Evolutionary conservation across 2,888 invertebrate species (phyloP).

Genomic region (Philhelius pedissequus): DNA sequence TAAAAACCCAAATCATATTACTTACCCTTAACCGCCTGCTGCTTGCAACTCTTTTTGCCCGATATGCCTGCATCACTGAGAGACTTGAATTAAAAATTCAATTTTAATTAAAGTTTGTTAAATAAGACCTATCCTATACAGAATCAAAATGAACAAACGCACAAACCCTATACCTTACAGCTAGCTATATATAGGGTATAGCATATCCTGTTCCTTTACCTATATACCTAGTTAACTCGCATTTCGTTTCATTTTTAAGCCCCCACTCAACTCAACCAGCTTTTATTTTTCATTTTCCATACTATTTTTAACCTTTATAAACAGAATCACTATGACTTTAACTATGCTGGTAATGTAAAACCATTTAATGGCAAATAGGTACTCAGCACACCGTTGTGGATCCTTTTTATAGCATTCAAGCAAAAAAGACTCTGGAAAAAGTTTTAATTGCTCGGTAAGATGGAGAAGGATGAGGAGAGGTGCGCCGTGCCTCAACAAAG

Average conservation of each 20-base stretch:
- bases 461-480: not conserved
- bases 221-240: slow-evolving; percentile 14
- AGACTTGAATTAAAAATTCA: slow-evolving; percentile 66
- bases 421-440: slow-evolving; percentile 54
- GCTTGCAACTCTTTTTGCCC: slow-evolving; percentile 18
- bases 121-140: slow-evolving; percentile 48
- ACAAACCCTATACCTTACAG: not conserved
- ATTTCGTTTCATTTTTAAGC: slow-evolving; percentile 35
- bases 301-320: slow-evolving; percentile 32
- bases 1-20: slow-evolving; percentile 56
- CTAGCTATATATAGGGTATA: not conserved
- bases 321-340: slow-evolving; percentile 40
- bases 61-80: slow-evolving; percentile 15
- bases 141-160: not conserved
- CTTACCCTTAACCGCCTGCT: slow-evolving; percentile 17
- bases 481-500: not conserved
- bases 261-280: not conserved
- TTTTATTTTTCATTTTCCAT: slow-evolving; percentile 17
- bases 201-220: not conserved
- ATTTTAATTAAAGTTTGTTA: slow-evolving; percentile 68
- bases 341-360: slow-evolving; percentile 57
- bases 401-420: slow-evolving; percentile 40
- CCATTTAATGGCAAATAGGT: slow-evolving; percentile 66
- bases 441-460: slow-evolving; percentile 58
- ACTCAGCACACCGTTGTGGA: slow-evolving; percentile 63